phyloP scores from a whole-genome alignment of 2,113 vertebrate genomes.

The Illadopsis cleaveri region DNA sequence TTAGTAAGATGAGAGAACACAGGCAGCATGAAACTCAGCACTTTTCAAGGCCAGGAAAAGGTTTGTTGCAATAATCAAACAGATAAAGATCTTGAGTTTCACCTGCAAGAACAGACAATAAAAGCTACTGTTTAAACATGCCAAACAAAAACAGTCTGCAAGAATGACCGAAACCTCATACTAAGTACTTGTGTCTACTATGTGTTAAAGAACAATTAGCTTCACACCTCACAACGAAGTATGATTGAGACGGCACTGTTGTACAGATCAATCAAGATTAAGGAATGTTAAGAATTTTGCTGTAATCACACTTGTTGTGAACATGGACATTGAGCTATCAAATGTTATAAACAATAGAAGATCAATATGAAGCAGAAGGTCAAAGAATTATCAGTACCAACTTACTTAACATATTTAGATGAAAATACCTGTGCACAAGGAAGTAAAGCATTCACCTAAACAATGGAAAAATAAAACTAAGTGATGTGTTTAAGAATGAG shows the following conservation, averaged over 20 bases:
- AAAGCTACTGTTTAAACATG: background rate
- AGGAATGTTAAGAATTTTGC: background rate
- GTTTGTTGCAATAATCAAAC: background rate
- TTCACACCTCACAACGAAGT: background rate
- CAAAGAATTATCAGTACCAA: background rate
- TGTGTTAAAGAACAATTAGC: background rate
- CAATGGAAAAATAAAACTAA: background rate
- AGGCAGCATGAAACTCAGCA: background rate
- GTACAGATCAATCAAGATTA: background rate
- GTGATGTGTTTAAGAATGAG: background rate
- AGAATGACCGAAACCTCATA: background rate
- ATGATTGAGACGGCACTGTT: background rate
- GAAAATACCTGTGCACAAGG: background rate
- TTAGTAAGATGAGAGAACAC: background rate
- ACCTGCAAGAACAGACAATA: background rate
- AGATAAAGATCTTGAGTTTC: background rate
- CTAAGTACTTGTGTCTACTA: background rate
- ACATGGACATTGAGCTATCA: background rate
- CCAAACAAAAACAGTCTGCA: background rate
- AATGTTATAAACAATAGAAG: background rate
- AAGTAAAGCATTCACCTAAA: background rate
- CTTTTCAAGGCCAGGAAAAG: background rate
- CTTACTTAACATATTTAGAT: background rate
- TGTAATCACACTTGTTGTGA: background rate
- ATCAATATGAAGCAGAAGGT: background rate